Base-by-base conservation (phyloP, 2,888 invertebrate species). In the Phragmatobia fuliginosa region DNA sequence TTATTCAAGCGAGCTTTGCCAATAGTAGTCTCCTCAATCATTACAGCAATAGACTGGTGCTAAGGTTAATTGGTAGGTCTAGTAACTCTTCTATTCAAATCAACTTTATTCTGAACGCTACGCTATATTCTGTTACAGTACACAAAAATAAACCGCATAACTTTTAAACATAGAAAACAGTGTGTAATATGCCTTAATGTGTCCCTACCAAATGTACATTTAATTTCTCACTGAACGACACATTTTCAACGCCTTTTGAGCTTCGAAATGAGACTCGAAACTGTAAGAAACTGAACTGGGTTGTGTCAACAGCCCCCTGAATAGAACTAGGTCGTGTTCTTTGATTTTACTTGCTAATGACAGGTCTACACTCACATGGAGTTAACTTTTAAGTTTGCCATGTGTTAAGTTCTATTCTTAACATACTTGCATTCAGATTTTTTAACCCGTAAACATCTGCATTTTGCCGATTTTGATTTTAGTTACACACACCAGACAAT, bases 241-340 rank as follows among this genome's bases (percentile, higher is more conserved):
- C 58, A 36, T 61, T 69, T 61, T 66, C 16, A 61, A 68, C 68
- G 65, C 66, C 73, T 71, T 74, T 83, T 76, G 70, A 77, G 72
- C 62, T 74, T 72, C n/a, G 62, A 77, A 83, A 79, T 74, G 74
- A 74, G 74, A 71, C 67, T 71, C 66, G 66, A 45, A 45, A 36
- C 71, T 75, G 67, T 69, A 71, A 77, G 79, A 79, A 82, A 80
- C 77, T 58, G 65, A 85, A 83, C 84, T 86, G 68, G 89, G 89
- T 84, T 90, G 80, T 79, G 85, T 87, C 87, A 88, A 90, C 88
- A 84, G 63, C 67, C 68, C 69, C 63, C 77, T 86, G 82, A 85
- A 87, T 82, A 77, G 76, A 89, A 88, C 76, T 87, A 78, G 88
- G 88, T 84, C 88, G 80, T 56, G 61, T 62, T 59, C 41, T n/a